Percentiles rank a stretch among this genome's conserved stretches.
Evolutionary conservation across 2,797 vertebrate genomes (phyloP).

Genomic region (Amniataba percoides): DNA sequence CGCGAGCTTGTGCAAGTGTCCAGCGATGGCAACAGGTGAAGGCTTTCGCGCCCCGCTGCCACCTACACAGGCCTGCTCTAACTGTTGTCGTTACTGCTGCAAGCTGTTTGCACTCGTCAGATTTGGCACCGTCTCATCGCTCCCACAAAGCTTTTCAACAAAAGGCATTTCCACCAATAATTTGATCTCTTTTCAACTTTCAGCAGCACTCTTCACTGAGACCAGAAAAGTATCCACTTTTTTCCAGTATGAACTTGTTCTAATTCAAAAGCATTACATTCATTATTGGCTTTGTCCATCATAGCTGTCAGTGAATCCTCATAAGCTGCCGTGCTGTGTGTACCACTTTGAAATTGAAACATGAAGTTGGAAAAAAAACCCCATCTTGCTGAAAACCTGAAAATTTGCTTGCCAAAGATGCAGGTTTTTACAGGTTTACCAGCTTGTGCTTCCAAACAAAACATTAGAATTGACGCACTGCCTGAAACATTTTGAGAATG

Average conservation of each 20-base stretch:
- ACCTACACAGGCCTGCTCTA: slow-evolving; percentile 32
- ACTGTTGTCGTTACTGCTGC: slow-evolving; percentile 28
- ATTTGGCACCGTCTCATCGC: not conserved
- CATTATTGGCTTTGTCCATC: not conserved
- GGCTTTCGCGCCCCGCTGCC: slow-evolving; percentile 8
- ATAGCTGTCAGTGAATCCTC: not conserved
- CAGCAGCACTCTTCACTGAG: not conserved
- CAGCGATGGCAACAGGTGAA: slow-evolving; percentile 38
- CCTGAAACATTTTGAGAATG: slow-evolving; percentile 24
- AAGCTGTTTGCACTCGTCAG: slow-evolving; percentile 29
- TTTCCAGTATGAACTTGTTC: not conserved
- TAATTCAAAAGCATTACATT: not conserved
- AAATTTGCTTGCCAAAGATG: not conserved
- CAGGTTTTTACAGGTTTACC: slow-evolving; percentile 9
- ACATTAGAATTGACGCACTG: not conserved
- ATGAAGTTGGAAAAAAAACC: not conserved
- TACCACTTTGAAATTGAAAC: slow-evolving; percentile 4
- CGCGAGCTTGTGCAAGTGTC: slow-evolving; percentile 24
- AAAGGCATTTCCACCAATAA: slow-evolving; percentile 9
- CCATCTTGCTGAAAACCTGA: not conserved
- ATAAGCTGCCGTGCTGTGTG: not conserved
- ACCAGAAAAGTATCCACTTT: not conserved
- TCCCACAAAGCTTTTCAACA: not conserved
- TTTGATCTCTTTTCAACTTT: slow-evolving; percentile 6
- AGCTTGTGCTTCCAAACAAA: slow-evolving; percentile 9